Base-by-base conservation (phyloP, 37 sponge, comb jelly and placozoan genomes). In the Petrosia ficiformis region DNA sequence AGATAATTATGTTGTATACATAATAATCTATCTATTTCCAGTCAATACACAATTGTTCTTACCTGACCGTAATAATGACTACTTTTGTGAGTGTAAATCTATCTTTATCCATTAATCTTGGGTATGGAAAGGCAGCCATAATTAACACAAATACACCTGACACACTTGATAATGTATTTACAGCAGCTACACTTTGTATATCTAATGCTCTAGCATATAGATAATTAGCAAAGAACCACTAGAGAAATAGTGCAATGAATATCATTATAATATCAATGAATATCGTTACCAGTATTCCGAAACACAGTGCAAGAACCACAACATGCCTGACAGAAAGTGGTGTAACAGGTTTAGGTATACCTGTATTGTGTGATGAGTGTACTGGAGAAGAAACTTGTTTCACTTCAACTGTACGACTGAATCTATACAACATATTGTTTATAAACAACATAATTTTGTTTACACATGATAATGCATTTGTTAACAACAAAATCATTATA, bases 141-240 rank as follows among this genome's bases (percentile, higher is more conserved):
- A n/a, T n/a, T n/a, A n/a, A n/a, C n/a, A 48, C 14, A 19, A 48
- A 48, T 48, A 19, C 14, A 68, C 83, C 69, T 16, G 93, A 87
- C 37, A 74, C 56, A 33, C 81, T 80, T 38, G 84, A 83, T 56
- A 92, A 74, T 39, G 85, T 92, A 80, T 92, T 92, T 65, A 92
- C 93, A 19, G 61, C 57, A 4, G 85, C 89, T 40, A 92, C 89
- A 66, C 72, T 81, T 31, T 80, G 72, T 26, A 28, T 25, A 25
- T 67, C 71, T 61, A 92, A 63, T 21, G 89, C 88, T 48, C 76
- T 39, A 28, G 70, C 71, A 66, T 92, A 92, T 39, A 92, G 70
- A 54, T 92, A 92, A 84, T 92, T 92, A n/a, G 88, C 93, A 81
- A 92, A 84, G 77, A 92, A 92, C 93, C 93, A 92, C 93, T 92